A percentile compares a stretch with the other conserved stretches of the same genome.
phyloP scores from a whole-genome alignment of 2,888 invertebrate species.

The Campoplex nolae region DNA sequence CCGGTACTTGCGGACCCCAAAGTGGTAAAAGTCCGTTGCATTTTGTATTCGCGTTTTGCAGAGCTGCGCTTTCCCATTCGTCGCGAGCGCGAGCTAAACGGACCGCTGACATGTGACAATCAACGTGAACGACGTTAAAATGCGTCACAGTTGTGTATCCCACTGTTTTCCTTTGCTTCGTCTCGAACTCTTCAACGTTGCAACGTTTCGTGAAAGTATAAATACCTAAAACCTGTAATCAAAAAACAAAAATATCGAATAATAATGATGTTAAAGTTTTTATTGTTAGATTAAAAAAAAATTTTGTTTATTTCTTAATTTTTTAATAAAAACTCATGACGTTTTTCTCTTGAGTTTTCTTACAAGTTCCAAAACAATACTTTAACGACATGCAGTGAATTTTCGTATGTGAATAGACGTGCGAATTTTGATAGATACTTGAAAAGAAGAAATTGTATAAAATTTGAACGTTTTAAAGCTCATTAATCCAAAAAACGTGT shows the following conservation, averaged over 20 bases:
- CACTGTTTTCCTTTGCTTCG: conserved; percentile 94
- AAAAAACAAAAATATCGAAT: not conserved
- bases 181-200: conserved; percentile 96
- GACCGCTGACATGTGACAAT: conserved; percentile 99
- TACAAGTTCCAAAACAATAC: too few species aligned
- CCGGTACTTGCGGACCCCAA: conserved; percentile 98
- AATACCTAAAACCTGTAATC: conserved; percentile 92
- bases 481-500: not conserved
- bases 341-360: too few species aligned
- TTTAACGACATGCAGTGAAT: too few species aligned
- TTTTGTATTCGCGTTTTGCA: conserved; percentile 99
- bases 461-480: not conserved
- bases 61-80: conserved; percentile 99
- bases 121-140: conserved; percentile 99
- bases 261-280: not conserved
- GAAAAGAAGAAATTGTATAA: too few species aligned
- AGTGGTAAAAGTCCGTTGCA: conserved; percentile 98
- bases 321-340: too few species aligned
- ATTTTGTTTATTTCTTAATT: too few species aligned
- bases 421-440: too few species aligned
- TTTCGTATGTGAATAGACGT: too few species aligned
- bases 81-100: conserved; percentile 90
- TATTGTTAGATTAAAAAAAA: too few species aligned
- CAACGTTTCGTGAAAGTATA: conserved; percentile 99
- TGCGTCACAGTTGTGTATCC: conserved; percentile 98